phyloP scores from a whole-genome alignment of 2,797 vertebrate species.

The Alca torda region DNA sequence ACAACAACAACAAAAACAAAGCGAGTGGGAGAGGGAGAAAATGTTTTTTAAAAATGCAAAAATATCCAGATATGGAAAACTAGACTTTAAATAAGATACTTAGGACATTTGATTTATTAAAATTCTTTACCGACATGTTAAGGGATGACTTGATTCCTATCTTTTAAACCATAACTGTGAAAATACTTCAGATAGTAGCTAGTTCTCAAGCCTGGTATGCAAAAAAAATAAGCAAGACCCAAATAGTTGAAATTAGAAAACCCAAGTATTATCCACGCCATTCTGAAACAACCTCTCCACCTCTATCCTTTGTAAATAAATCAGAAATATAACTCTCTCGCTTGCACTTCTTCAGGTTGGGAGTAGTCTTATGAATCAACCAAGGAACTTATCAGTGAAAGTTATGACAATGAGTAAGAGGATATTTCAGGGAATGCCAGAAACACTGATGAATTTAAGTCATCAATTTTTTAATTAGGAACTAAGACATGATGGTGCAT shows the following conservation, averaged over 20 bases:
- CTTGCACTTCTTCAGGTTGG: background rate
- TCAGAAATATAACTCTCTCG: background rate
- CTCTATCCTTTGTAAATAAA: background rate
- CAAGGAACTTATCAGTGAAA: background rate
- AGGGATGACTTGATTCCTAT: background rate
- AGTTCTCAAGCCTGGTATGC: background rate
- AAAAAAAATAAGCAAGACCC: background rate
- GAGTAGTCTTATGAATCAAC: background rate
- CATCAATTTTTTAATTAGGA: slow-evolving; percentile 9
- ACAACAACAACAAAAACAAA: background rate
- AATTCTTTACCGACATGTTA: background rate
- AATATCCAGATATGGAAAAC: background rate
- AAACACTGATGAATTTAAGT: background rate
- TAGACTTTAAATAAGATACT: background rate
- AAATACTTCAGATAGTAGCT: background rate
- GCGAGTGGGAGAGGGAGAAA: background rate
- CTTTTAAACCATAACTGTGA: background rate
- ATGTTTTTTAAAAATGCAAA: accelerated
- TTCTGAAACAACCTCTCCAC: background rate
- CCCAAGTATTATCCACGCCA: background rate
- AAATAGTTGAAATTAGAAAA: background rate
- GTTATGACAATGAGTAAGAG: background rate
- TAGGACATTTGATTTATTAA: background rate
- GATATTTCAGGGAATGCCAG: background rate
- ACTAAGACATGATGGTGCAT: background rate